phyloP scores from a whole-genome alignment of 2,888 invertebrate species.

The Microctonus hyperodae region DNA sequence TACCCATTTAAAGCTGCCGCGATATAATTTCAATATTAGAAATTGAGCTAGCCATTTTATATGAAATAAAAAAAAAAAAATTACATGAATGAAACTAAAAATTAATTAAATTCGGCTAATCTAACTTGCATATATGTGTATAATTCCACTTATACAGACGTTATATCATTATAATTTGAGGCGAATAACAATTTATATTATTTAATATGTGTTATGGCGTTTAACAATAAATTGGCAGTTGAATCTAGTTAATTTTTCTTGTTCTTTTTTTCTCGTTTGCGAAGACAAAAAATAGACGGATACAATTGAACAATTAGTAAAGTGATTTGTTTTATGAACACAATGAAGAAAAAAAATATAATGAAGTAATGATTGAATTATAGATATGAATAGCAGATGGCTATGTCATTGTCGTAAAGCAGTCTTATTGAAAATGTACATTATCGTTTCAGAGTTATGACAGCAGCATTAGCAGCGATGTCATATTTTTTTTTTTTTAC shows the following conservation, averaged over 20 bases:
- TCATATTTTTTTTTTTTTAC: conserved; percentile 17
- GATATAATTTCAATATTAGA: conserved; percentile 39
- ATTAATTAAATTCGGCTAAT: not conserved
- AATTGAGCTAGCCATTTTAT: conserved; percentile 23
- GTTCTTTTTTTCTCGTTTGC: conserved; percentile 20
- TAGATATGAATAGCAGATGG: conserved; percentile 43
- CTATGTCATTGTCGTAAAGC: conserved; percentile 47
- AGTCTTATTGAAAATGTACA: conserved; percentile 53
- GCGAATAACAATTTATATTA: conserved; percentile 48
- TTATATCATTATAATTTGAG: conserved; percentile 44
- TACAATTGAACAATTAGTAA: conserved; percentile 23
- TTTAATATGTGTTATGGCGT: conserved; percentile 48
- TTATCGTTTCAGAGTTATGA: conserved; percentile 4
- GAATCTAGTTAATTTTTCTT: conserved; percentile 41
- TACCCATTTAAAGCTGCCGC: conserved; percentile 50
- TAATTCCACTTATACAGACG: conserved; percentile 18
- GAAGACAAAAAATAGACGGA: conserved; percentile 20
- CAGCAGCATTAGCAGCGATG: conserved; percentile 33
- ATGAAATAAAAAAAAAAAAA: conserved; percentile 16
- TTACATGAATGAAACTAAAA: conserved; percentile 5
- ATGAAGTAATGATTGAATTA: conserved; percentile 44
- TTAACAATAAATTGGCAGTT: conserved; percentile 55
- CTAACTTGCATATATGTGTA: not conserved
- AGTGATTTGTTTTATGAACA: conserved; percentile 6
- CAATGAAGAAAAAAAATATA: conserved; percentile 28